Conservation (phyloP, 30 jellyfish, hydroid and myxozoan species). For the Pelagia noctiluca region DNA sequence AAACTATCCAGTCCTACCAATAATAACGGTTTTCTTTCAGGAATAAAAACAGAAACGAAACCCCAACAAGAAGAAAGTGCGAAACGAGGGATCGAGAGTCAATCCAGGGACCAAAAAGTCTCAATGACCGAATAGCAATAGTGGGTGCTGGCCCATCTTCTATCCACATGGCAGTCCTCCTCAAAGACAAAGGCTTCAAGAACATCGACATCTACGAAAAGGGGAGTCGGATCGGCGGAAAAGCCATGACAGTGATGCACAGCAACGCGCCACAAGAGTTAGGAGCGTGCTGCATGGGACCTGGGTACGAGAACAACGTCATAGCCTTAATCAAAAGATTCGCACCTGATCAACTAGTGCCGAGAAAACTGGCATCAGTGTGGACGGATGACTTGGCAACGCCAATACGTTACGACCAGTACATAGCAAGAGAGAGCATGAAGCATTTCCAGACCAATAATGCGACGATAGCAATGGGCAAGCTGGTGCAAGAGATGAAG, state of each 20-base stretch:
- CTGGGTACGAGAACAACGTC: slow-evolving; percentile 81
- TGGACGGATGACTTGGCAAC: slow-evolving; percentile 69
- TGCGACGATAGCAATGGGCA: slow-evolving; percentile 9
- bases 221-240: slow-evolving; percentile 82
- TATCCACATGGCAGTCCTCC: slow-evolving; percentile 85
- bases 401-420: slow-evolving; percentile 57
- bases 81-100: too few relatives aligned
- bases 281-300: slow-evolving; percentile 86
- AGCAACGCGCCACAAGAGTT: slow-evolving; percentile 79
- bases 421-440: slow-evolving; percentile 49
- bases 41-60: too few relatives aligned
- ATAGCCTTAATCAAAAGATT: slow-evolving; percentile 49
- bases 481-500: slow-evolving; percentile 20
- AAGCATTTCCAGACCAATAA: slow-evolving; percentile 18
- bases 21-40: too few relatives aligned
- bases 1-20: too few relatives aligned
- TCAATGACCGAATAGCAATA: slow-evolving; percentile 74
- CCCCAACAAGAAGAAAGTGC: too few relatives aligned
- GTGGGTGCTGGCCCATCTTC: slow-evolving; percentile 97
- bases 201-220: slow-evolving; percentile 73
- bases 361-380: slow-evolving; percentile 59
- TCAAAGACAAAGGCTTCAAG: slow-evolving; percentile 79
- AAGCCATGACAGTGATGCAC: slow-evolving; percentile 58
- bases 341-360: slow-evolving; percentile 65
- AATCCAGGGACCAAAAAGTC: slow-evolving; percentile 77